Evolutionary conservation across 2,797 vertebrate species (phyloP), one percentile per base, ranked within the genome.

Genomic region (Harpagifer antarcticus): DNA sequence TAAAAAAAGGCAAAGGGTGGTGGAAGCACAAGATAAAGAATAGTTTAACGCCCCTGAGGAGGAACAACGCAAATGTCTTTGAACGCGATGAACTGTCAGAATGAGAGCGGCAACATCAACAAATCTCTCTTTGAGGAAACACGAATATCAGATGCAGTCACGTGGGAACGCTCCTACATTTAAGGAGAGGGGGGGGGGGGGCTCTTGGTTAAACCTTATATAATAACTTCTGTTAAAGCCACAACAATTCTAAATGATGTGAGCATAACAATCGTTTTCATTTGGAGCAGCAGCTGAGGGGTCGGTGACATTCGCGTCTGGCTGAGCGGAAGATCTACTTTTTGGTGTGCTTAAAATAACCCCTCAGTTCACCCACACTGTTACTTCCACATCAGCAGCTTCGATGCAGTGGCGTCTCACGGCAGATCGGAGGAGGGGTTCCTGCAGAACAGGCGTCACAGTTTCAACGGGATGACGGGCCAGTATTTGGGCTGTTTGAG

Each of bases 401-500:
- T 31, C 10, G 43, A 48, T 78, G 43, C 43, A 62, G 67, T 47
- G 71, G 19, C 1, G 40, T 55, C 57, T 53, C 45, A 4, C 6
- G 1, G 14, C 17, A 52, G 72, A 48, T 37, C 31, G 33, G 71
- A 31, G 44, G 14, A 5, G 8, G 44, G 47, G 48, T 47, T 31
- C 64, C 55, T 68, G 33, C 31, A 12, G 33, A 33, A 42, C 23
- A 33, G 44, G 53, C 3, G 44, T 95, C 88, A 99, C 48, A 99
- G 93, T 70, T 96, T 97, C 58, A 99, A 92, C 0, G 95, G 95
- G 78, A 99, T 99, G 57, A 99, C 96, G 0, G 98, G 98, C 98
- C 98, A 99, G 90, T 97, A 99, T 70, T 97, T 99, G 12, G 97
- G 97, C 87, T 96, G 96, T 73, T 98, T 98, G 81, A 86, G 92